Conservation (phyloP, 2,113 vertebrate species). For the Zapus hudsonius region DNA sequence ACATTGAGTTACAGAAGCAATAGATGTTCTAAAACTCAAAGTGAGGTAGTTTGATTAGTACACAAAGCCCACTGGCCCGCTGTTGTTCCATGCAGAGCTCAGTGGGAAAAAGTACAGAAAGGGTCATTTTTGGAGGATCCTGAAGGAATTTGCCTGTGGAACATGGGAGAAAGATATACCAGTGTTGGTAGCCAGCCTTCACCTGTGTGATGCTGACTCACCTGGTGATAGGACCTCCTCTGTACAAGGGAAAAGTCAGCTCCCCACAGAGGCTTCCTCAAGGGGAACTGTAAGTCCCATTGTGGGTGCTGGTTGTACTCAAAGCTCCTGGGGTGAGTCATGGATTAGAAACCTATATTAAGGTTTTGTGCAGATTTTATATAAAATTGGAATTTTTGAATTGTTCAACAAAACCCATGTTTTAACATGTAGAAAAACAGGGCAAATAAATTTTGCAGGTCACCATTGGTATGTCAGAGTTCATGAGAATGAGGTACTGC, state of each 20-base stretch:
- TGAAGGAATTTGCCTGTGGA: background rate
- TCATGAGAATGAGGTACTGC: background rate
- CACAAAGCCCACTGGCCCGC: background rate
- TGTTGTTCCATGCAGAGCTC: background rate
- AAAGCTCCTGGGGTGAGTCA: background rate
- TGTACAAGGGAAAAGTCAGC: background rate
- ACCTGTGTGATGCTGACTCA: background rate
- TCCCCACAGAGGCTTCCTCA: background rate
- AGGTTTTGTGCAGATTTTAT: background rate
- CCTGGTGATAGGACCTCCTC: background rate
- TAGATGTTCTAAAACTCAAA: background rate
- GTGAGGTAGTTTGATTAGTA: background rate
- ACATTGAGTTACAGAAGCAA: background rate
- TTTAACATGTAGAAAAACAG: background rate
- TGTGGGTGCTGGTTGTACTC: too few relatives aligned
- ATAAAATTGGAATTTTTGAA: background rate
- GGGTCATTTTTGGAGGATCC: background rate
- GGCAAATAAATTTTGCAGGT: background rate
- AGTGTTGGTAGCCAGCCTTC: background rate
- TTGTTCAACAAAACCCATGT: background rate
- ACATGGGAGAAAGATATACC: background rate
- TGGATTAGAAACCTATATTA: background rate
- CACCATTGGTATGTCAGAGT: background rate
- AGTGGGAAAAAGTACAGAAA: background rate
- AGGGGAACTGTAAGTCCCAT: background rate